Base-by-base conservation (phyloP, 2,888 invertebrate genomes). In the Protonemura montana region DNA sequence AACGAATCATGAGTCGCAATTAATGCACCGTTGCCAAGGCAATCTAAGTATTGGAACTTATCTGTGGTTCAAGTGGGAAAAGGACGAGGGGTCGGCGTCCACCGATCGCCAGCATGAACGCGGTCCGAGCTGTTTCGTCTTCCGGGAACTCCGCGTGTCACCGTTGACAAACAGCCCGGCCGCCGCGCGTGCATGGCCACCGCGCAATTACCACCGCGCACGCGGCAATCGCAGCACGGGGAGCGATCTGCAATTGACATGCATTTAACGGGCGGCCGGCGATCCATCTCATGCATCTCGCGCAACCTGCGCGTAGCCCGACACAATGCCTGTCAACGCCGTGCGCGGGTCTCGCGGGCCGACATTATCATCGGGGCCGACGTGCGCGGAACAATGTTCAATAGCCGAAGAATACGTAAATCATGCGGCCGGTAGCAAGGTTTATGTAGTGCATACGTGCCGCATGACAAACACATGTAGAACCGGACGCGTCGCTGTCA, bases 341-440 rank as follows among this genome's bases (percentile, higher is more conserved):
- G 29, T 16, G 7, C 27, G 78, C 27, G 5, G 10, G 26, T 26
- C n/a, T 77, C 77, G 28, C 81, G 30, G 78, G 16, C 30, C 29
- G 81, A 30, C 81, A 28, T 59, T 81, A 81, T 81, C 81, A 28
- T 7, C 28, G 30, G 16, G 10, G 78, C 10, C 78, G 26, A 78
- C 26, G 78, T 29, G 78, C 26, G 78, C 78, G 26, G 25, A 81
- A 81, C 81, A 81, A 30, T 30, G 81, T 29, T 81, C 81, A 81
- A 81, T 81, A 30, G 28, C 30, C 81, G 81, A 30, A 29, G 30
- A 81, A 81, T 81, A 13, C 81, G 81, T 81, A 81, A 81, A 81
- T 81, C 21, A 81, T 21, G 59, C 21, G 59, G 1, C 6, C 13
- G 59, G 16, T 21, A 7, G 2, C 16, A 2, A 59, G 21, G 59